phyloP scores from a whole-genome alignment of 1,140 invertebrate species.

The Camponotus floridanus region DNA sequence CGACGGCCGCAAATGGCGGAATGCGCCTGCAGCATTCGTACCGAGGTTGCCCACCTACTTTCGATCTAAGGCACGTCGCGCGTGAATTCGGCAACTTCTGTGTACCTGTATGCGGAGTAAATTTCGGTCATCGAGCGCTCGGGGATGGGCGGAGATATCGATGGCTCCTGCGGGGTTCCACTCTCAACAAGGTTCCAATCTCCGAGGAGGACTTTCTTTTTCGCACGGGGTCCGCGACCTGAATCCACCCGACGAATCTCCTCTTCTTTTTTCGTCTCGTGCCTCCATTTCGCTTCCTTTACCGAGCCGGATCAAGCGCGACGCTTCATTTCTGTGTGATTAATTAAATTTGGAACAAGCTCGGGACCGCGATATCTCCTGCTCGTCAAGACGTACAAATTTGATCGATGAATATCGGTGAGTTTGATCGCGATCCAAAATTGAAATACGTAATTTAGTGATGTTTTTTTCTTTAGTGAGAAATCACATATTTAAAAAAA shows the following conservation, averaged over 20 bases:
- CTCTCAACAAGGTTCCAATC: slow-evolving; percentile 72
- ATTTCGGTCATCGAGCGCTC: slow-evolving; percentile 73
- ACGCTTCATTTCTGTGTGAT: slow-evolving; percentile 34
- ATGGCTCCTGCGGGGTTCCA: slow-evolving; percentile 62
- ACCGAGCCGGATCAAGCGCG: slow-evolving; percentile 15
- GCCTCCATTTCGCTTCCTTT: background rate
- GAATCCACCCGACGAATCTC: slow-evolving; percentile 57
- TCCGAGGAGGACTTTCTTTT: slow-evolving; percentile 74
- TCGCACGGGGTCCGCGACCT: slow-evolving; percentile 72
- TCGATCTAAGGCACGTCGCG: slow-evolving; percentile 45
- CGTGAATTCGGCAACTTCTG: slow-evolving; percentile 34
- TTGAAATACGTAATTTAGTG: slow-evolving; percentile 13
- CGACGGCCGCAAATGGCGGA: slow-evolving; percentile 44
- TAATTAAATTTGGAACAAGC: slow-evolving; percentile 51
- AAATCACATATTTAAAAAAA: background rate
- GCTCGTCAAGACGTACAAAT: background rate
- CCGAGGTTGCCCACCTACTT: slow-evolving; percentile 54
- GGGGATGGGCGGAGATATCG: background rate
- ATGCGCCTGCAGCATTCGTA: slow-evolving; percentile 42
- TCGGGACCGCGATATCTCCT: slow-evolving; percentile 22
- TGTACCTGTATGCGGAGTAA: slow-evolving; percentile 42
- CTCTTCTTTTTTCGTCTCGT: slow-evolving; percentile 20
- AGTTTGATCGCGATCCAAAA: slow-evolving; percentile 5
- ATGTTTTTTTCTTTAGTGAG: background rate
- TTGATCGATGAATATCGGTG: background rate